Evolutionary conservation across 2,113 vertebrate species (phyloP).

Genomic region (Megaptera novaeangliae): DNA sequence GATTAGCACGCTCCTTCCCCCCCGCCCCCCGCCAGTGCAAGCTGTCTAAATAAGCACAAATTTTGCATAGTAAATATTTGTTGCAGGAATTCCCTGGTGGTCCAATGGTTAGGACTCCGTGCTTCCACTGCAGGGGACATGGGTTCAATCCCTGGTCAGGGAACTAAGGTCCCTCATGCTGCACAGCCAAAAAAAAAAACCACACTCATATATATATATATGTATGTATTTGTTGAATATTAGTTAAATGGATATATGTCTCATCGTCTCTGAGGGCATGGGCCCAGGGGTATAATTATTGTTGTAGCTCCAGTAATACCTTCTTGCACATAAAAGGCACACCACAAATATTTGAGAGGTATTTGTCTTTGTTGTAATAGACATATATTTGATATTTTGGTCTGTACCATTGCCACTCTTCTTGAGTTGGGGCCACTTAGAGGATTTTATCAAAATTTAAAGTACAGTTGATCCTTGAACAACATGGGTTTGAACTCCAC

Average conservation of each 20-base stretch:
- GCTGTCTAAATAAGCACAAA: not conserved
- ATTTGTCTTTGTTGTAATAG: not conserved
- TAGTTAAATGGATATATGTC: not conserved
- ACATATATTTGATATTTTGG: not conserved
- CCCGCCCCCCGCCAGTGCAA: not conserved
- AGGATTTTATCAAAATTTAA: constrained; percentile 34
- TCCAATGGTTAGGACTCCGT: not conserved
- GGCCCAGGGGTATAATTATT: not conserved
- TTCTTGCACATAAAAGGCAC: not conserved
- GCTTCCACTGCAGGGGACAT: not conserved
- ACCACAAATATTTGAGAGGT: not conserved
- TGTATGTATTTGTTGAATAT: not conserved
- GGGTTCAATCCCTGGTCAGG: not conserved
- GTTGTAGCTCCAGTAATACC: not conserved
- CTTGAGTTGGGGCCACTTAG: constrained; percentile 4
- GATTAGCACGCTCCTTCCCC: not conserved
- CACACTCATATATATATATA: no score
- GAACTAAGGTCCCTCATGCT: not conserved
- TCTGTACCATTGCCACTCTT: not conserved
- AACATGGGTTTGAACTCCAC: not conserved
- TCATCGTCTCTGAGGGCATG: not conserved
- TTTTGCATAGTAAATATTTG: not conserved
- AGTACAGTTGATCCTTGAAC: not conserved
- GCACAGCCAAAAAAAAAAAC: not conserved
- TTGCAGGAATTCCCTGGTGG: not conserved